phyloP scores from a whole-genome alignment of 2,888 invertebrate species.

The Drosophila pseudotakahashii region DNA sequence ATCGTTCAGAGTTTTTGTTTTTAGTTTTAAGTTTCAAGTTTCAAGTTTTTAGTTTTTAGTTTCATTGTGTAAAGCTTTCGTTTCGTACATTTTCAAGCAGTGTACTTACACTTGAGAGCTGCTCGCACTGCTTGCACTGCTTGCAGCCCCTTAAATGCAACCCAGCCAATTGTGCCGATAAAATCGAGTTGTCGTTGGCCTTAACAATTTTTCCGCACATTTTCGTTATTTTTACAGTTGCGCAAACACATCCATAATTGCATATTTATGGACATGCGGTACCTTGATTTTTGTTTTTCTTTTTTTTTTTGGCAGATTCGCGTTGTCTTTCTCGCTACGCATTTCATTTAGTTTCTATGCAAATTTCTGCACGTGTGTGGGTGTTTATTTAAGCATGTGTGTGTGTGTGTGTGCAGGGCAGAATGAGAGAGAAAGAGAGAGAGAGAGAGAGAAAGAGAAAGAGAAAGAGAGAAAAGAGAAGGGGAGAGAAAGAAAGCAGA shows the following conservation, averaged over 20 bases:
- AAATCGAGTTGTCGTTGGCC: constrained; percentile 11
- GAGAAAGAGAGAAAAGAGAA: constrained; percentile 16
- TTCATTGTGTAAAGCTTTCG: constrained; percentile 73
- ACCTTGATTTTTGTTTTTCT: constrained; percentile 31
- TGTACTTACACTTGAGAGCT: constrained; percentile 5
- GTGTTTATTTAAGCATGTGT: constrained; percentile 15
- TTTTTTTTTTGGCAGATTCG: constrained; percentile 45
- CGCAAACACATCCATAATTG: constrained; percentile 57
- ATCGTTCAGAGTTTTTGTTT: constrained; percentile 16
- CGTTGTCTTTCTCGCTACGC: constrained; percentile 48
- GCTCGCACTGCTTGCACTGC: background rate
- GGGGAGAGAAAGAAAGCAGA: constrained; percentile 55
- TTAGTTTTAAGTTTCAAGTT: too few species aligned
- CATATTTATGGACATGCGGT: constrained; percentile 53
- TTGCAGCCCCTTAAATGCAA: constrained; percentile 20
- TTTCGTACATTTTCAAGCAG: constrained; percentile 51
- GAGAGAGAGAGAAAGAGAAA: constrained; percentile 33
- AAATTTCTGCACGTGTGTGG: constrained; percentile 49
- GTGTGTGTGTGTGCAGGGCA: constrained; percentile 20
- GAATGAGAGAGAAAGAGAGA: constrained; percentile 34
- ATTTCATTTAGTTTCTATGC: constrained; percentile 62
- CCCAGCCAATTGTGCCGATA: constrained; percentile 7
- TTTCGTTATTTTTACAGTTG: constrained; percentile 3
- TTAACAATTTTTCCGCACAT: background rate
- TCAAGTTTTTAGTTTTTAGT: constrained; percentile 25